Evolutionary conservation across 1,140 invertebrate genomes (phyloP).

Genomic region (Stegodyphus dumicola): DNA sequence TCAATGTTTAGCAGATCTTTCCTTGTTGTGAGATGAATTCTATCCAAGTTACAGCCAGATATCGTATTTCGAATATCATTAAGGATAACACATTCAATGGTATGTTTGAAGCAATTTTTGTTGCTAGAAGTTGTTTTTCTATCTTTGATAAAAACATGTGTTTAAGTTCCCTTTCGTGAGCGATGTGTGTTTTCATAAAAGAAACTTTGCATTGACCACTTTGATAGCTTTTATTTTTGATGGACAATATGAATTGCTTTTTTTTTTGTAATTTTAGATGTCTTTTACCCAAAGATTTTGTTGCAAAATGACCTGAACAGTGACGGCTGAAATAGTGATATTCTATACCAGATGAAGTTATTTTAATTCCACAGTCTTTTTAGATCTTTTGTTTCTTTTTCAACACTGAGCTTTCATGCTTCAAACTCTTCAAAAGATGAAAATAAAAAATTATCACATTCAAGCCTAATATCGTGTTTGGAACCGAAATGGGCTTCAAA

Average conservation of each 20-base stretch:
- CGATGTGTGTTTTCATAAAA: constrained; percentile 9
- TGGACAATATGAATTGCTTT: not conserved
- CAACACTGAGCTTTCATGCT: no score
- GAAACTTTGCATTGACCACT: not conserved
- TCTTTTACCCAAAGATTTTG: not conserved
- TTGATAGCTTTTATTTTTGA: not conserved
- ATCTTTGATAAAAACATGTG: not conserved
- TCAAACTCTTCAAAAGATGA: no score
- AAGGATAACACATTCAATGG: constrained; percentile 1
- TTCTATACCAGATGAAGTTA: no score
- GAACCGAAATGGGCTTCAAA: no score
- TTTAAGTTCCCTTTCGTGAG: not conserved
- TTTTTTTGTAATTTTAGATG: constrained; percentile 7
- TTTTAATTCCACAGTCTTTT: no score
- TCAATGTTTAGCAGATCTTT: constrained; percentile 4
- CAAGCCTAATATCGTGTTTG: no score
- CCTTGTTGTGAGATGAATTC: not conserved
- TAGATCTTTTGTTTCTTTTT: no score
- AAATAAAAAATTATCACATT: no score
- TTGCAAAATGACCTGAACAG: not conserved
- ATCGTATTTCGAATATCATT: not conserved
- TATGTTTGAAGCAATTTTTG: constrained; percentile 1
- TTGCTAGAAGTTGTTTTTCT: not conserved
- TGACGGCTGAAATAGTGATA: no score
- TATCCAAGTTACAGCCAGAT: not conserved